Evolutionary conservation across 2,888 invertebrate genomes (phyloP).

Genomic region (Metallyticus violacea): DNA sequence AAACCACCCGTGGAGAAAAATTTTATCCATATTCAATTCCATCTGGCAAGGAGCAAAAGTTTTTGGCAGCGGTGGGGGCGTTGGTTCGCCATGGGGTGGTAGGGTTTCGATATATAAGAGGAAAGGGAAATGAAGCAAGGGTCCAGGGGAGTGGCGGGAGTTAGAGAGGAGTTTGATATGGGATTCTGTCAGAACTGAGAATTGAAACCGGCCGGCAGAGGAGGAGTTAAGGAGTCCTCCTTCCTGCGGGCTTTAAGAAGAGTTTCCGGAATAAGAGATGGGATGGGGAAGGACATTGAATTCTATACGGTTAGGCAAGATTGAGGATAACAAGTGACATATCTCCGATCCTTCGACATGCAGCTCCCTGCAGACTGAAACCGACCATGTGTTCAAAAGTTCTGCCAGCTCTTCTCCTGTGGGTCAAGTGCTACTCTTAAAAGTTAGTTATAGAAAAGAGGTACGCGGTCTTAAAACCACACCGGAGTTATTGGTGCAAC

Average conservation of each 20-base stretch:
- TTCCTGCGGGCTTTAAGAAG: constrained; percentile 26
- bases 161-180: constrained; percentile 15
- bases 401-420: no score
- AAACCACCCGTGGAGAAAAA: constrained; percentile 34
- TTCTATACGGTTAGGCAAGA: not conserved
- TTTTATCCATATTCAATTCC: constrained; percentile 49
- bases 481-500: no score
- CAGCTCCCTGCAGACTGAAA: no score
- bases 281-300: not conserved
- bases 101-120: not conserved
- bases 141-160: not conserved
- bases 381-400: no score
- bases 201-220: constrained; percentile 16
- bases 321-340: not conserved
- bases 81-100: not conserved
- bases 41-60: constrained; percentile 30
- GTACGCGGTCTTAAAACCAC: no score
- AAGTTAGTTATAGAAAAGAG: no score
- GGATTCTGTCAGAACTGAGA: constrained; percentile 20
- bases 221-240: constrained; percentile 18
- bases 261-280: constrained; percentile 18
- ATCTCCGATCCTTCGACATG: not conserved
- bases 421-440: no score
- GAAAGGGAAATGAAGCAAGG: not conserved
- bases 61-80: constrained; percentile 40